Evolutionary conservation across 2,888 invertebrate genomes (phyloP).

Genomic region (Tuta absoluta): DNA sequence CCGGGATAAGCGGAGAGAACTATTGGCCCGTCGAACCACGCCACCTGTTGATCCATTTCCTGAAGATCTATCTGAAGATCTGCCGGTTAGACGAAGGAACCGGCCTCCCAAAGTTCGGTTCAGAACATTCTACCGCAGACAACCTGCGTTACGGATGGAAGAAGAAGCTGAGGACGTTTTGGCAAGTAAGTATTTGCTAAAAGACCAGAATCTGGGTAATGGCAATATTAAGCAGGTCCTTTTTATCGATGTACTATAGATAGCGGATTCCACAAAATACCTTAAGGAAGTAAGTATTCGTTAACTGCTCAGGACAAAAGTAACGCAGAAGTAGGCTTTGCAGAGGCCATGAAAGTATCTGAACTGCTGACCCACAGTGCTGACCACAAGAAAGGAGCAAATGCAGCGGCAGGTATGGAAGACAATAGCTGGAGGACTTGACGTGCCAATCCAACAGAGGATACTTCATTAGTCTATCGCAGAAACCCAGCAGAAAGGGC

Average conservation of each 20-base stretch:
- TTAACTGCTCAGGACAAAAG: background rate
- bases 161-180: background rate
- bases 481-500: background rate
- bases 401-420: too few species aligned
- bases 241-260: too few species aligned
- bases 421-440: background rate
- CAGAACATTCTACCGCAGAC: background rate
- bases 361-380: background rate
- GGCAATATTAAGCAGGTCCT: background rate
- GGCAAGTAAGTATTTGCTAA: background rate
- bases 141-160: background rate
- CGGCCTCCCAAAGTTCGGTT: background rate
- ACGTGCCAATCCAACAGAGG: background rate
- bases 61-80: slow-evolving; percentile 19
- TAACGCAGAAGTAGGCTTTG: background rate
- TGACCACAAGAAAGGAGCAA: background rate
- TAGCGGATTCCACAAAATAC: background rate
- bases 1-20: slow-evolving; percentile 49
- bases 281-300: slow-evolving; percentile 1
- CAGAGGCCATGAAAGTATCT: background rate
- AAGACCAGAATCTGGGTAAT: background rate
- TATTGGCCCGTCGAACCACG: slow-evolving; percentile 10
- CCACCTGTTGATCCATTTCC: background rate
- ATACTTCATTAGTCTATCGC: background rate
- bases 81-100: slow-evolving; percentile 21